These are phyloP conservation scores for Motacilla alba DNA, from an alignment of 2,113 vertebrate genomes.

Conservation along the genomic window DNA sequence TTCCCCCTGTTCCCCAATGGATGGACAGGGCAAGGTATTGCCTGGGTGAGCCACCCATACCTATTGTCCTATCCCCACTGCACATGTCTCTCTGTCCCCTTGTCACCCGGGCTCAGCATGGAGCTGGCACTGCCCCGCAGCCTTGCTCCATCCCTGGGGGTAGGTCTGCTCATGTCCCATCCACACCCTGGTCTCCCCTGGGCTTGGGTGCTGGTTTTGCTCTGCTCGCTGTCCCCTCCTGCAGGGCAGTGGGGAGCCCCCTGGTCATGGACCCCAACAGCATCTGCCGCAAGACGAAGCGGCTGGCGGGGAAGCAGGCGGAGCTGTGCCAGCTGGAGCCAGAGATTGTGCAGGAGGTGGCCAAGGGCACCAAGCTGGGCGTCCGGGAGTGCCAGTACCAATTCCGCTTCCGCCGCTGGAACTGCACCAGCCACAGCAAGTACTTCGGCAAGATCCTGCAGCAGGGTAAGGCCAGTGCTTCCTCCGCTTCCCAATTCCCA, in stretches of 20 bases:
- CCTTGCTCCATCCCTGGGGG: fast-evolving
- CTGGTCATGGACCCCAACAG: slow-evolving; percentile 98
- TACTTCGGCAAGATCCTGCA: slow-evolving; percentile 96
- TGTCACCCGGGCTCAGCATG: neutral
- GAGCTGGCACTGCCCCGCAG: neutral
- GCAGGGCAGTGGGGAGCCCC: slow-evolving; percentile 96
- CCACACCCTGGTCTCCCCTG: neutral
- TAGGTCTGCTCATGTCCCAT: neutral
- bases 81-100: neutral
- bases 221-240: slow-evolving; percentile 52
- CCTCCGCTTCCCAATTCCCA: neutral
- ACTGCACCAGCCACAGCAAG: slow-evolving; percentile 97
- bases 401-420: slow-evolving; percentile 95
- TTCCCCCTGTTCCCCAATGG: fast-evolving
- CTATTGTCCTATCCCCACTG: neutral
- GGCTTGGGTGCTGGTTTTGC: neutral
- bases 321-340: slow-evolving; percentile 95
- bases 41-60: neutral
- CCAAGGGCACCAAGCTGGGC: slow-evolving; percentile 90
- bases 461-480: slow-evolving; percentile 82
- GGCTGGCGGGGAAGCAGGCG: slow-evolving; percentile 89
- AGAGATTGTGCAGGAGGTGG: slow-evolving; percentile 91
- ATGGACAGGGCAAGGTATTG: neutral
- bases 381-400: slow-evolving; percentile 95
- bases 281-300: slow-evolving; percentile 95